phyloP scores from a whole-genome alignment of 1,140 invertebrate genomes.

The Anagrus nilaparvatae region DNA sequence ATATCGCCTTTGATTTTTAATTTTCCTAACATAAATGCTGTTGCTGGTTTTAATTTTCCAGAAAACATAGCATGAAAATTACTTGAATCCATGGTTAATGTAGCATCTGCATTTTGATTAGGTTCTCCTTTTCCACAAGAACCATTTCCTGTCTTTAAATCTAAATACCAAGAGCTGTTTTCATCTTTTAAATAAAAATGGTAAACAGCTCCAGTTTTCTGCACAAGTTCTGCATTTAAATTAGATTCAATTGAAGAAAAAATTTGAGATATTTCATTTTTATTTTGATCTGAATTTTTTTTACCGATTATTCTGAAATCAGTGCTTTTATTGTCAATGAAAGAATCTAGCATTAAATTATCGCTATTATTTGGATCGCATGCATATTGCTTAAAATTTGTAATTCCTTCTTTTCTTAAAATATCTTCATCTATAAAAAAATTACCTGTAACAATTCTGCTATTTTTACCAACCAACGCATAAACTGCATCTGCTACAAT shows the following conservation, averaged over 20 bases:
- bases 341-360: conserved; percentile 81
- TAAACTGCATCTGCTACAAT: conserved; percentile 96
- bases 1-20: conserved; percentile 90
- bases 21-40: conserved; percentile 94
- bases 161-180: conserved; percentile 74
- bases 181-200: conserved; percentile 79
- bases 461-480: conserved; percentile 71
- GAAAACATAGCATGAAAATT: conserved; percentile 72
- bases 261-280: conserved; percentile 51
- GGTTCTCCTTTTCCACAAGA: conserved; percentile 68
- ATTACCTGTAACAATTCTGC: conserved; percentile 71
- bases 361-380: conserved; percentile 63
- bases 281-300: conserved; percentile 26
- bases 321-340: conserved; percentile 56
- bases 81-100: conserved; percentile 70
- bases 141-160: conserved; percentile 81
- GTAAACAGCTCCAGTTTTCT: conserved; percentile 73
- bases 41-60: conserved; percentile 79
- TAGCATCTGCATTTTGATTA: conserved; percentile 63
- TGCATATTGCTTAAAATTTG: conserved; percentile 79
- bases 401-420: conserved; percentile 67
- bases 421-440: conserved; percentile 94
- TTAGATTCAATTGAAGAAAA: conserved; percentile 58
- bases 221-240: conserved; percentile 65
- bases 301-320: conserved; percentile 11